These are phyloP conservation scores for Anisognathus igniventris DNA, from an alignment of 2,797 vertebrate genomes.

Conservation along the genomic window DNA sequence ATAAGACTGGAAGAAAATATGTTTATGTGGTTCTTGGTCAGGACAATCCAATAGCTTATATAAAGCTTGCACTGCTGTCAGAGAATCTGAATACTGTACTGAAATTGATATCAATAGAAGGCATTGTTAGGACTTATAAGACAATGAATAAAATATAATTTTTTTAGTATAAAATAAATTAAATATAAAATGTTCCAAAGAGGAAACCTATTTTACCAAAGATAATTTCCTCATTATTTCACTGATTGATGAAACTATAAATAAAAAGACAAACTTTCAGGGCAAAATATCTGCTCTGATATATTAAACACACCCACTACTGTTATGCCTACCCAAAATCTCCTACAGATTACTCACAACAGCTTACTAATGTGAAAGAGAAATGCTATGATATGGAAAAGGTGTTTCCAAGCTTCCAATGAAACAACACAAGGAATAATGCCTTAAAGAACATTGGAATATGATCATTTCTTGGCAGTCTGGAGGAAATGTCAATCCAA, in stretches of 20 bases:
- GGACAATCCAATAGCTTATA: neutral
- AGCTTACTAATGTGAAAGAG: neutral
- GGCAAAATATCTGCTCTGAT: neutral
- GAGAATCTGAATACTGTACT: neutral
- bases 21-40: neutral
- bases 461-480: neutral
- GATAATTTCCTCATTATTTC: neutral
- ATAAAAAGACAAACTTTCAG: neutral
- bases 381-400: neutral
- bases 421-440: neutral
- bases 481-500: neutral
- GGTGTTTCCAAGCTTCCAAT: neutral
- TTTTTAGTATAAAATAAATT: neutral
- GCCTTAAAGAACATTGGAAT: neutral
- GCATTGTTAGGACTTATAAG: neutral
- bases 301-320: neutral
- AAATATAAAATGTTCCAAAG: neutral
- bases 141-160: neutral
- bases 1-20: neutral
- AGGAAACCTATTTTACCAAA: neutral
- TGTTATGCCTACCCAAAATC: neutral
- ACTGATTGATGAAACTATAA: neutral
- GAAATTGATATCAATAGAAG: neutral
- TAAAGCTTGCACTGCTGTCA: neutral
- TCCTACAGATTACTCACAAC: neutral